A percentile compares a stretch with the other conserved stretches of the same genome.
phyloP scores from a whole-genome alignment of 2,797 vertebrate species.

The Rhynchonycteris naso region DNA sequence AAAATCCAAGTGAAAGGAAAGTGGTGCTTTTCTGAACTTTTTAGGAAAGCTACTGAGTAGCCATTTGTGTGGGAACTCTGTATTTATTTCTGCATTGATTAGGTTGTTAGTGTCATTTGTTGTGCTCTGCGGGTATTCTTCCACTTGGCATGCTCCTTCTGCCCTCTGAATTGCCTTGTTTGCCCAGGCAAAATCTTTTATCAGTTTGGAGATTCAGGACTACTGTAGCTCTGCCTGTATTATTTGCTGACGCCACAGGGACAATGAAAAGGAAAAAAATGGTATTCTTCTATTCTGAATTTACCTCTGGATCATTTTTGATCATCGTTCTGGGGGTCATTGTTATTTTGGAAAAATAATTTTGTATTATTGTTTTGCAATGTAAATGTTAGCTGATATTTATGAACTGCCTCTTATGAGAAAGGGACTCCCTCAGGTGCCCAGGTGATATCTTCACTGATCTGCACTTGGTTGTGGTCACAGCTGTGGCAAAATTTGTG shows the following conservation, averaged over 20 bases:
- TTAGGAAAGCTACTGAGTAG: conserved; percentile 7
- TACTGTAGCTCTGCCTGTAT: neutral
- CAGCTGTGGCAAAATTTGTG: neutral
- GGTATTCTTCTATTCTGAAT: neutral
- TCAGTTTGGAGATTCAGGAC: neutral
- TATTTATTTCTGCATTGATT: conserved; percentile 54
- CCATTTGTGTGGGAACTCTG: conserved; percentile 11
- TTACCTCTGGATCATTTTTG: neutral
- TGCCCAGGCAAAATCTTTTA: neutral
- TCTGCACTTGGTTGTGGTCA: neutral
- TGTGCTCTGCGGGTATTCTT: neutral
- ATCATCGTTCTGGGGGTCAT: neutral
- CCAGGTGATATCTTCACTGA: neutral
- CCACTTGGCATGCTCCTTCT: neutral
- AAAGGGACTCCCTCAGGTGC: neutral
- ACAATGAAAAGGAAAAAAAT: neutral
- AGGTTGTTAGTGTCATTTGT: conserved; percentile 57
- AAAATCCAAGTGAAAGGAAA: conserved; percentile 23
- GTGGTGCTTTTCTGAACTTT: neutral
- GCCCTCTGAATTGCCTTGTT: neutral
- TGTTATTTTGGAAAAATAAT: conserved; percentile 13
- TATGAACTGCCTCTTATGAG: neutral
- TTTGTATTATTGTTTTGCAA: neutral
- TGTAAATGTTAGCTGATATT: neutral
- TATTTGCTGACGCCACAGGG: neutral